Conservation (phyloP, 2,888 invertebrate genomes). For the Apamea sordens region DNA sequence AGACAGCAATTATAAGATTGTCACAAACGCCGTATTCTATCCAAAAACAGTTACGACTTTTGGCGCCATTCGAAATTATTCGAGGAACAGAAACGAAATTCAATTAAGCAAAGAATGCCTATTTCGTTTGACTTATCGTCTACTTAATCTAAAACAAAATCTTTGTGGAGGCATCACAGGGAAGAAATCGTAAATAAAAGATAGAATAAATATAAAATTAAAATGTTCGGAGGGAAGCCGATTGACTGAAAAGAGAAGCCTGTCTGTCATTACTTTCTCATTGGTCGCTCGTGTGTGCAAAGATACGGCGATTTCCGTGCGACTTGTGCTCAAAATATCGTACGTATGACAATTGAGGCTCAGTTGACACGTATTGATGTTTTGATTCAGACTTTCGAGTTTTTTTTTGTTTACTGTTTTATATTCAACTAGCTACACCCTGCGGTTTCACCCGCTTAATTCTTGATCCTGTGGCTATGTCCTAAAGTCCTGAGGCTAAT, state of each 20-base stretch:
- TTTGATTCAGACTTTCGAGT: conserved; percentile 22
- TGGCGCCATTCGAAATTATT: conserved; percentile 18
- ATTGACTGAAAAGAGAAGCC: conserved; percentile 57
- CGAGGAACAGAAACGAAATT: conserved; percentile 38
- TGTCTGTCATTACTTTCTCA: conserved; percentile 67
- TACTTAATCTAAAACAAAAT: conserved; percentile 45
- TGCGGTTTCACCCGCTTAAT: background rate
- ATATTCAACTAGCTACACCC: background rate
- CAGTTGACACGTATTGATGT: conserved; percentile 41
- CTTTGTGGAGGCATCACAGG: conserved; percentile 44
- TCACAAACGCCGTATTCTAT: conserved; percentile 15
- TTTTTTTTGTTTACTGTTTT: background rate
- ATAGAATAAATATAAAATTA: conserved; percentile 63
- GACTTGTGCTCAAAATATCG: conserved; percentile 56
- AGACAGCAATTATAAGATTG: conserved; percentile 31
- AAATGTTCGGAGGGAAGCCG: conserved; percentile 59
- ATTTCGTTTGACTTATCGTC: conserved; percentile 50
- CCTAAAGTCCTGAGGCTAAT: background rate
- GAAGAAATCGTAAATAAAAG: conserved; percentile 45
- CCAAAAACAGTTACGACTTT: conserved; percentile 25
- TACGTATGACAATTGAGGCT: conserved; percentile 38
- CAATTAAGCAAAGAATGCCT: conserved; percentile 50
- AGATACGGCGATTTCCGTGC: conserved; percentile 61
- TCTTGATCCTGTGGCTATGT: background rate
- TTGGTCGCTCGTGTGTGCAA: conserved; percentile 69